Evolutionary conservation across 2,113 vertebrate species (phyloP), one percentile per base, ranked within the genome.

Genomic region (Hemiprocne comata): DNA sequence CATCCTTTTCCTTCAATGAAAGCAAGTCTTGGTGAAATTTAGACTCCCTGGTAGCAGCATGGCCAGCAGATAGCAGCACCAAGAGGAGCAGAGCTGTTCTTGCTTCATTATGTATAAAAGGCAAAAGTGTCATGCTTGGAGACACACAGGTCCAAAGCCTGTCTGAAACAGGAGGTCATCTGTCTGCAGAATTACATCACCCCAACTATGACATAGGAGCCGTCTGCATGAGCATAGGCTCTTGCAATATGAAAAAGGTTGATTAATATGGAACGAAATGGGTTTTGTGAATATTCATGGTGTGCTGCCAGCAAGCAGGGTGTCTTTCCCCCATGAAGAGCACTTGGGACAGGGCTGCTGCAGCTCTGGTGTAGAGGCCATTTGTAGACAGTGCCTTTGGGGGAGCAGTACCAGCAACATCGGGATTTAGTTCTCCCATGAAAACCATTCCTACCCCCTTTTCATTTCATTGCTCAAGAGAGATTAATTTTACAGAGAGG

Each of bases 151-250:
- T 60, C 50, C 54, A 44, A 33, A 96, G 38, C 7, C 57, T 9
- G 25, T 15, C 38, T 87, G 11, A 10, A 36, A 3, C 7, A 6
- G 38, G 55, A 57, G 58, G 9, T 7, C 24, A 7, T 50, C 40
- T 78, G 48, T 18, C 85, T 83, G 13, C 50, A 88, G 78, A 70
- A 50, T 57, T 77, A 31, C 53, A 69, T 93, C 85, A 84, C 36
- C 15, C 31, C 71, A 40, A 4, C 77, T 42, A 26, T 2, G 3
- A 23, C 29, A 11, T 1, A 2, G 3, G 50, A 34, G 38, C 61
- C 64, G 9, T 1, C 53, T 9, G 11, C 2, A 1, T 5, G 16
- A 46, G 57, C 0, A 0, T 8, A 36, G 33, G 26, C 31, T 83
- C 87, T 71, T 67, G 74, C 38, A 28, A 7, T 5, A 10, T 0